Evolutionary conservation across 2,113 vertebrate genomes (phyloP).

Genomic region (Paedocypris sp.): DNA sequence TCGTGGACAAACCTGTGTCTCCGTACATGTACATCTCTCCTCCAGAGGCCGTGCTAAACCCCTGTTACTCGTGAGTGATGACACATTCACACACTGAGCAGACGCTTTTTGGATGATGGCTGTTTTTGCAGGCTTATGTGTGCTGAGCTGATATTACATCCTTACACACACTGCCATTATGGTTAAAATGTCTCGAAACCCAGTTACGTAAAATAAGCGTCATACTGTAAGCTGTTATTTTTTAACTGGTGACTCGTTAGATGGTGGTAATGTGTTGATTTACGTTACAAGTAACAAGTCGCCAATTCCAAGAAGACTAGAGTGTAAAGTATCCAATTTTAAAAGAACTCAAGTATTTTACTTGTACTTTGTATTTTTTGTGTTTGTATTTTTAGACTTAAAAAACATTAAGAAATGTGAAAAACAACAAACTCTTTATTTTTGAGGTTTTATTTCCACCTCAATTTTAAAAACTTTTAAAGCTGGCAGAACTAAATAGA

Average conservation of each 20-base stretch:
- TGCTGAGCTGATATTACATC: background rate
- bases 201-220: background rate
- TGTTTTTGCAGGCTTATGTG: slow-evolving; percentile 32
- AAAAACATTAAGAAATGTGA: no score
- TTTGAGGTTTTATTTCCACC: no score
- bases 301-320: no score
- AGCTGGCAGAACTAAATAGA: no score
- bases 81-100: background rate
- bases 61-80: slow-evolving; percentile 76
- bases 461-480: no score
- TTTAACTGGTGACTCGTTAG: slow-evolving; percentile 4
- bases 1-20: slow-evolving; percentile 91
- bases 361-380: no score
- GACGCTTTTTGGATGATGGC: background rate
- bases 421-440: no score
- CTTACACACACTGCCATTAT: slow-evolving; percentile 6
- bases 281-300: no score
- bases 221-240: slow-evolving; percentile 3
- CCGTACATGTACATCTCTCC: slow-evolving; percentile 94
- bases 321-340: no score
- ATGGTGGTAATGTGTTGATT: background rate
- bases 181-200: slow-evolving; percentile 24
- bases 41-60: slow-evolving; percentile 73
- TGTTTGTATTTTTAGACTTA: no score
- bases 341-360: no score